A percentile compares a stretch with the other conserved stretches of the same genome.
These are phyloP conservation scores for Phymastichus coffea DNA, from an alignment of 1,140 invertebrate species.

Conservation along the genomic window DNA sequence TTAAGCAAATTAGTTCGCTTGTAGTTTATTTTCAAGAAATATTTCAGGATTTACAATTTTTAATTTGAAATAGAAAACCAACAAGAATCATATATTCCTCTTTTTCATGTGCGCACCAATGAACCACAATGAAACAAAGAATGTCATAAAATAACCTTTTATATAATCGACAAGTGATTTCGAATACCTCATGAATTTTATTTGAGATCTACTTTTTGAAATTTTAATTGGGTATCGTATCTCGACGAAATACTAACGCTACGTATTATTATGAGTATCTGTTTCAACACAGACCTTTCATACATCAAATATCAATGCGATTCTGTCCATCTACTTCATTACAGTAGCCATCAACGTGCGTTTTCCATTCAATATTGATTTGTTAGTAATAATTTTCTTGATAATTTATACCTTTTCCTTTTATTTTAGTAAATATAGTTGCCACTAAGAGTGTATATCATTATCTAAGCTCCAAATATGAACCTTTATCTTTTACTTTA, in stretches of 20 bases:
- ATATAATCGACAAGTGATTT: too few species aligned
- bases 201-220: too few species aligned
- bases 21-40: neutral
- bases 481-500: constrained; percentile 35
- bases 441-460: constrained; percentile 49
- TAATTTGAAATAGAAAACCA: too few species aligned
- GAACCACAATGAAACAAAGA: too few species aligned
- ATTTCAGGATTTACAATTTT: too few species aligned
- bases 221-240: neutral
- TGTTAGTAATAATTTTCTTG: constrained; percentile 47
- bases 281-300: constrained; percentile 38
- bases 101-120: too few species aligned
- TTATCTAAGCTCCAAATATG: constrained; percentile 48
- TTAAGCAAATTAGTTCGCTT: constrained; percentile 4
- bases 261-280: constrained; percentile 25
- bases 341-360: constrained; percentile 52
- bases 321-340: constrained; percentile 48
- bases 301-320: constrained; percentile 47
- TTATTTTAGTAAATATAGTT: constrained; percentile 44
- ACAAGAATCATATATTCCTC: too few species aligned
- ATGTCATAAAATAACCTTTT: too few species aligned
- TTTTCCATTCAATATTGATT: constrained; percentile 46
- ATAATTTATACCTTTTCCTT: constrained; percentile 42
- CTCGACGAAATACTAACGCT: constrained; percentile 6
- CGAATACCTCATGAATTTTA: too few species aligned